Conservation (phyloP, 2,113 vertebrate genomes). For the Microtus ochrogaster region DNA sequence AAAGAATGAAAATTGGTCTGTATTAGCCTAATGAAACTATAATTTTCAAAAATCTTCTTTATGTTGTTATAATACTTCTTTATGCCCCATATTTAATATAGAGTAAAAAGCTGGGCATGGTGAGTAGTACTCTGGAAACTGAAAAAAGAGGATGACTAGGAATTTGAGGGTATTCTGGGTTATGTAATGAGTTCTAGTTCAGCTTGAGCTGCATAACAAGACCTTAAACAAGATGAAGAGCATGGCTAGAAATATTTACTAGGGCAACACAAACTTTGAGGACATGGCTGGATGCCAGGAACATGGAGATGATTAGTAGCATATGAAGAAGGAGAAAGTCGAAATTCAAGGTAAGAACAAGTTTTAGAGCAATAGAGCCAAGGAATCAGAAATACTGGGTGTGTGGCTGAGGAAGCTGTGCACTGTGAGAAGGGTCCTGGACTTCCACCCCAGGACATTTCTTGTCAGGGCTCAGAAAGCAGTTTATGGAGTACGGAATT, state of each 20-base stretch:
- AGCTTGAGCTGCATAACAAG: not conserved
- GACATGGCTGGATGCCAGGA: not conserved
- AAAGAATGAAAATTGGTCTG: not conserved
- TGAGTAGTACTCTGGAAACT: not conserved
- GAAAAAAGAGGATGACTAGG: not conserved
- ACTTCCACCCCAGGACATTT: not conserved
- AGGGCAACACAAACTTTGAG: not conserved
- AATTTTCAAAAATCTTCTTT: constrained; percentile 22
- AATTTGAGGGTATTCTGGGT: not conserved
- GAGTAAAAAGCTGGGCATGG: not conserved
- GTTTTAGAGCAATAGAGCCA: not conserved
- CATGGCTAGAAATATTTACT: not conserved
- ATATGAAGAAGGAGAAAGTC: not conserved
- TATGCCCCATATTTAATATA: not conserved
- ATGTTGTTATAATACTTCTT: not conserved
- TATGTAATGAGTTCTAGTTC: not conserved
- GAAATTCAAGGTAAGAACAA: not conserved
- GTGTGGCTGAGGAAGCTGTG: not conserved
- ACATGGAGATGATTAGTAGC: not conserved
- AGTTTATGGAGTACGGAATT: not conserved
- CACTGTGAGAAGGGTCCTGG: not conserved
- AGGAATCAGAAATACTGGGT: not conserved
- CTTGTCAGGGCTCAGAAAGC: not conserved
- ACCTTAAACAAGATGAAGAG: not conserved
- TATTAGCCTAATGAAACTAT: not conserved